phyloP scores from a whole-genome alignment of 2,797 vertebrate genomes.

The Macroramphosus scolopax region DNA sequence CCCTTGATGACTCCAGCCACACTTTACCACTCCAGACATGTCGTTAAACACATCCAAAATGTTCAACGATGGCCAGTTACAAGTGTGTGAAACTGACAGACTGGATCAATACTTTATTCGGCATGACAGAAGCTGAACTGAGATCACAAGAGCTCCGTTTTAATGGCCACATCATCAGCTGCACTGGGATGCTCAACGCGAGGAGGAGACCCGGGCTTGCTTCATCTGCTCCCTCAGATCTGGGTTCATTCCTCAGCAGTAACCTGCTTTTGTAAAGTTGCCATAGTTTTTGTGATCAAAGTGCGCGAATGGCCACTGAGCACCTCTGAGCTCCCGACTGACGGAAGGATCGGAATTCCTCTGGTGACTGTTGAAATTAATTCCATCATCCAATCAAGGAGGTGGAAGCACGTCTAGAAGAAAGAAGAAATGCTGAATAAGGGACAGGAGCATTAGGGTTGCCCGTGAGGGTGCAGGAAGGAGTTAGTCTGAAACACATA shows the following conservation, averaged over 20 bases:
- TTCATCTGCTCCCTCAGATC: conserved; percentile 42
- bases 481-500: conserved; percentile 77
- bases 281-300: conserved; percentile 14
- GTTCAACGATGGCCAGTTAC: conserved; percentile 27
- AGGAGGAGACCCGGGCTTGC: conserved; percentile 46
- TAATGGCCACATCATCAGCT: conserved; percentile 61
- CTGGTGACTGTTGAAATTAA: conserved; percentile 4
- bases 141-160: conserved; percentile 63
- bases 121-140: conserved; percentile 62
- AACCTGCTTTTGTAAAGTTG: conserved; percentile 10
- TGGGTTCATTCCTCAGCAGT: conserved; percentile 9
- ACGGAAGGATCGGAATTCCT: not conserved
- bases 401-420: not conserved
- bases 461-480: too few relatives aligned
- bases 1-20: too few relatives aligned
- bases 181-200: conserved; percentile 48
- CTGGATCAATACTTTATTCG: conserved; percentile 66
- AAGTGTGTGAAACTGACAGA: conserved; percentile 48
- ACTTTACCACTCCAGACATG: conserved; percentile 20
- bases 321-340: conserved; percentile 3
- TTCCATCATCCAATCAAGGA: conserved; percentile 13
- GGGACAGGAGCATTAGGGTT: not conserved
- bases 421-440: conserved; percentile 30
- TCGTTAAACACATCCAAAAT: conserved; percentile 32
- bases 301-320: not conserved